Evolutionary conservation across 2,797 vertebrate species (phyloP).

Genomic region (Clarias platycephalus): DNA sequence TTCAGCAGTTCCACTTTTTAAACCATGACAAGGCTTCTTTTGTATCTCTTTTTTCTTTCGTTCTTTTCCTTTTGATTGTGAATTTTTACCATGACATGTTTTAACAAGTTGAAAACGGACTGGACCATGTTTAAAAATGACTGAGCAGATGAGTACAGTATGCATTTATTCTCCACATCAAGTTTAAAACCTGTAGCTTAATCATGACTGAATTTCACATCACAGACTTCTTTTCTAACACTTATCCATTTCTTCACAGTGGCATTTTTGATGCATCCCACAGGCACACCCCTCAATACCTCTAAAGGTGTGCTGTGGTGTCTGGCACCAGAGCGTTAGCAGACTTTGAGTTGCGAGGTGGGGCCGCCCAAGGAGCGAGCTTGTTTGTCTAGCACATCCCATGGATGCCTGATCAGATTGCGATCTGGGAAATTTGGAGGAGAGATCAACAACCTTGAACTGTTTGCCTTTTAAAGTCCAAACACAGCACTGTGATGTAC

Average conservation of each 20-base stretch:
- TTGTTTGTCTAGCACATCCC: too few species aligned
- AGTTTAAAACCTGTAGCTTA: neutral
- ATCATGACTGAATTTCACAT: neutral
- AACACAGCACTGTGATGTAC: too few species aligned
- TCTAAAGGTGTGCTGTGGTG: too few species aligned
- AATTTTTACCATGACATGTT: neutral
- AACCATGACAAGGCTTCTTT: neutral
- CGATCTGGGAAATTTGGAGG: too few species aligned
- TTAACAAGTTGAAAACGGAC: neutral
- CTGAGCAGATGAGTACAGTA: neutral
- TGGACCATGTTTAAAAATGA: neutral
- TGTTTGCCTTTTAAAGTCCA: too few species aligned
- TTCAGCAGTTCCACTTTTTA: neutral
- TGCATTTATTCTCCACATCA: neutral
- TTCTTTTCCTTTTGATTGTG: neutral
- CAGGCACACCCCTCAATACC: too few species aligned
- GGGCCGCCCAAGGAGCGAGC: too few species aligned
- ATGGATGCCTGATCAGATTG: too few species aligned
- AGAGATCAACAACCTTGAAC: too few species aligned
- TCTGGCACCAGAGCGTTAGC: too few species aligned
- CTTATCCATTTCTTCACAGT: neutral
- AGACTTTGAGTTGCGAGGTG: too few species aligned
- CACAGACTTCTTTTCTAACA: neutral
- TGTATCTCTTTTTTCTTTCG: neutral
- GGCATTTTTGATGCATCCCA: neutral